Base-by-base conservation (phyloP, 2,113 vertebrate species). In the Tichodroma muraria region DNA sequence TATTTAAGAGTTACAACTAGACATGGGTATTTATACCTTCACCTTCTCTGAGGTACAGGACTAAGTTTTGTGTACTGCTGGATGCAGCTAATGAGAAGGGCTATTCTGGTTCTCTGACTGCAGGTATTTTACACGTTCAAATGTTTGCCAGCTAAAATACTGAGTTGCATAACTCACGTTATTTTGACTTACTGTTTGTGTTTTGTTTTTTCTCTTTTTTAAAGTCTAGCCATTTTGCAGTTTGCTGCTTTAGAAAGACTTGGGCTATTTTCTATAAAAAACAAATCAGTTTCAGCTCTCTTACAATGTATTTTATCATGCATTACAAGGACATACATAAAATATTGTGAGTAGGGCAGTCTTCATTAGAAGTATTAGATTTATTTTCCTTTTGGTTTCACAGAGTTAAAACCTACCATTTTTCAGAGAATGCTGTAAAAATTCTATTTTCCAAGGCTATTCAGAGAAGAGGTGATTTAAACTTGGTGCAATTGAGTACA, bases 381-480 rank as follows among this genome's bases (percentile, higher is more conserved):
- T 87, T 78, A 47, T 64, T 91, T 81, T 76, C 6, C 31, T 80
- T 83, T 75, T 77, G 6, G 20, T 81, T 91, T 85, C 49, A 66
- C 24, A 64, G 61, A 87, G 19, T 30, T 40, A 65, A 84, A 91
- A 68, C 30, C 31, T 82, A 56, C 15, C 18, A 61, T 89, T 94
- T 91, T 88, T 85, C 53, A 90, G 75, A 79, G 31, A 75, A 53
- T 63, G 42, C 57, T 94, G 65, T 93, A 92, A 89, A 93, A 94
- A 77, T 85, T 35, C 63, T 60, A 10, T 95, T 93, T 91, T 85
- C 42, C 77, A 27, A 82, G 81, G 22, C 75, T 87, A 8, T 82
- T 93, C 31, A n/a, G 59, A 85, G 50, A 64, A 59, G 35, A 64
- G 15, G 10, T 64, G n/a, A 82, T 91, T 89, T 91, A 72, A 69